Evolutionary conservation across 2,888 invertebrate genomes (phyloP).

Genomic region (Scaptomyza tumidula): DNA sequence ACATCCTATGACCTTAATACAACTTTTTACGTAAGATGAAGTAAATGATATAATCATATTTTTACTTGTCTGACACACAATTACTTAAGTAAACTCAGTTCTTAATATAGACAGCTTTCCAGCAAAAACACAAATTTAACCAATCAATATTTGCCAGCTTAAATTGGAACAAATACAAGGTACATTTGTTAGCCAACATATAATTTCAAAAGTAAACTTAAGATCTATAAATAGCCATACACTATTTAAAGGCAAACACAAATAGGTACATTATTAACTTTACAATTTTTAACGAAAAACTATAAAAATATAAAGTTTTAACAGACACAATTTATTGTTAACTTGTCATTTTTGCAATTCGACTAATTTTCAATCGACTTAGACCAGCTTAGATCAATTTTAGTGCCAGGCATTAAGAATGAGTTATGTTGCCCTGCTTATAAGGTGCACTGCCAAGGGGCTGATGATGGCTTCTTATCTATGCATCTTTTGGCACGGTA

Average conservation of each 20-base stretch:
- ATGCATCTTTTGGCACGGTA: conserved; percentile 69
- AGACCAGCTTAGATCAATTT: conserved; percentile 17
- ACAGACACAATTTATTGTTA: neutral
- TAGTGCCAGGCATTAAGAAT: conserved; percentile 5
- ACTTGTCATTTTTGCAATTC: neutral
- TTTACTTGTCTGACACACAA: neutral
- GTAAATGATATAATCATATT: neutral
- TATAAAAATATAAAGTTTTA: neutral
- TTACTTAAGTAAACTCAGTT: neutral
- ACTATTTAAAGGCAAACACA: neutral
- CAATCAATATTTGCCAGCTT: conserved; percentile 3
- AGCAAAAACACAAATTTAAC: neutral
- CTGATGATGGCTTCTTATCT: conserved; percentile 53
- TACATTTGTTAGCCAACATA: neutral
- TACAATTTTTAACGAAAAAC: neutral
- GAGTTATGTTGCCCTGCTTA: conserved; percentile 18
- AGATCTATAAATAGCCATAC: conserved; percentile 17
- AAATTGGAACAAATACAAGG: neutral
- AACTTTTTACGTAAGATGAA: no score
- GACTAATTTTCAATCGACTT: conserved; percentile 1
- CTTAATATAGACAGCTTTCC: neutral
- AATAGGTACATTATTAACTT: neutral
- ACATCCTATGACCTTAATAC: no score
- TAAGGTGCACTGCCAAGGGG: conserved; percentile 28
- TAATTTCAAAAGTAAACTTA: conserved; percentile 24